phyloP scores from a whole-genome alignment of 2,888 invertebrate species.

The Plutella xylostella region DNA sequence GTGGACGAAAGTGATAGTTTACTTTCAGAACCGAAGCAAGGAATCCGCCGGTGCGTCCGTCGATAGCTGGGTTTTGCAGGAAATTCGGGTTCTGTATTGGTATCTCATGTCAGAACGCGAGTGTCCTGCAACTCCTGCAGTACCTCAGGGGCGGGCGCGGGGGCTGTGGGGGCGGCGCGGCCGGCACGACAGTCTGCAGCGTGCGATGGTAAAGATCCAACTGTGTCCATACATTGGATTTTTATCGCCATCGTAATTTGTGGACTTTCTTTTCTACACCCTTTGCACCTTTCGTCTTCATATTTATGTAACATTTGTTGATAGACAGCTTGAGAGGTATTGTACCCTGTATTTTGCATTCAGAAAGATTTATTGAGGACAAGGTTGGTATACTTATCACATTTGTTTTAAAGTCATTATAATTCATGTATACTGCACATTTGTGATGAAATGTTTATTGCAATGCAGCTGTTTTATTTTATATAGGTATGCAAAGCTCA shows the following conservation, averaged over 20 bases:
- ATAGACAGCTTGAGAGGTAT: background rate
- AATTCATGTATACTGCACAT: no score
- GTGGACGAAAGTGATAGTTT: background rate
- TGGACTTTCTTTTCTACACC: no score
- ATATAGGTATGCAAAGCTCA: no score
- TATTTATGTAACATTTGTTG: background rate
- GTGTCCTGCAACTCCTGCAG: slow-evolving; percentile 42
- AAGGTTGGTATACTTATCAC: no score
- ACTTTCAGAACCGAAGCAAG: background rate
- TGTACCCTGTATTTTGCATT: no score
- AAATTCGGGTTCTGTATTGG: slow-evolving; percentile 49
- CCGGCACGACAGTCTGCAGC: slow-evolving; percentile 47
- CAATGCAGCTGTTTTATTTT: no score
- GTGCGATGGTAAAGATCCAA: slow-evolving; percentile 63
- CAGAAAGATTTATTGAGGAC: no score
- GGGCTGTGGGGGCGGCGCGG: slow-evolving; percentile 31
- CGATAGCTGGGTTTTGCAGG: slow-evolving; percentile 33
- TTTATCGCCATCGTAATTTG: slow-evolving; percentile 61
- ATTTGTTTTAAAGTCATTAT: no score
- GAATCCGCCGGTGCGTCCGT: background rate
- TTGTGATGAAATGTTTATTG: no score
- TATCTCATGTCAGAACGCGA: slow-evolving; percentile 33
- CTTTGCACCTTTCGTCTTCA: slow-evolving; percentile 38
- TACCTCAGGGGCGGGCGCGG: slow-evolving; percentile 30
- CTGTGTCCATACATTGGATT: slow-evolving; percentile 58